Evolutionary conservation across 2,113 vertebrate species (phyloP), one percentile per base, ranked within the genome.

Genomic region (Phalacrocorax aristotelis): DNA sequence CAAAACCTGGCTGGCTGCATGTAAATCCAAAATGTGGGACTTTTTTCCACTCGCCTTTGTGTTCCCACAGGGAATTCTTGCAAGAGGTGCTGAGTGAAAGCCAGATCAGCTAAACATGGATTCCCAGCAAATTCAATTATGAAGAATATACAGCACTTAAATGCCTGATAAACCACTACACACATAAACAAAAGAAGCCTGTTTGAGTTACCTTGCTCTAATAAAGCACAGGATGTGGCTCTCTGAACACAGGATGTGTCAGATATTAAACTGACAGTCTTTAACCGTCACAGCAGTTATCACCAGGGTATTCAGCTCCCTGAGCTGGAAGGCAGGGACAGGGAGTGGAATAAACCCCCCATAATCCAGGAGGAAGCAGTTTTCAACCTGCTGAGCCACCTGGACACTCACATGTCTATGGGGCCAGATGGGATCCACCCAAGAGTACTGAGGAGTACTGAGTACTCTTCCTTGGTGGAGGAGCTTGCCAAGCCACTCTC

Each of bases 101-200:
- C 30, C 48, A 23, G 20, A 34, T 34, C 64, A 91, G 52, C 81
- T 66, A 57, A 87, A 81, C 30, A 32, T 2, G 12, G 34, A 49
- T 38, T 92, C 89, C 48, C 55, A 83, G 44, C 32, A 83, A 90
- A 94, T 89, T 81, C 60, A 87, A 87, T 93, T 91, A 95, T 0
- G 6, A 62, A 62, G 86, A 65, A 51, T 4, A 55, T 62, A 57
- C 72, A 72, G 52, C 74, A 66, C 78, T 92, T 87, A 89, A 8
- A 76, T 65, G 78, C 83, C 89, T 21, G 4, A 95, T 92, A 95
- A 95, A 94, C 70, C 84, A 80, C 89, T 36, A 27, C 40, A 34
- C 21, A 16, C 6, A 62, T 71, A 90, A 62, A 87, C 90, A 92
- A 78, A 89, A 52, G 72, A 71, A 65, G 69, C 44, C 57, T 82